Evolutionary conservation across 1,140 invertebrate species (phyloP).

Genomic region (Heliconius himera): DNA sequence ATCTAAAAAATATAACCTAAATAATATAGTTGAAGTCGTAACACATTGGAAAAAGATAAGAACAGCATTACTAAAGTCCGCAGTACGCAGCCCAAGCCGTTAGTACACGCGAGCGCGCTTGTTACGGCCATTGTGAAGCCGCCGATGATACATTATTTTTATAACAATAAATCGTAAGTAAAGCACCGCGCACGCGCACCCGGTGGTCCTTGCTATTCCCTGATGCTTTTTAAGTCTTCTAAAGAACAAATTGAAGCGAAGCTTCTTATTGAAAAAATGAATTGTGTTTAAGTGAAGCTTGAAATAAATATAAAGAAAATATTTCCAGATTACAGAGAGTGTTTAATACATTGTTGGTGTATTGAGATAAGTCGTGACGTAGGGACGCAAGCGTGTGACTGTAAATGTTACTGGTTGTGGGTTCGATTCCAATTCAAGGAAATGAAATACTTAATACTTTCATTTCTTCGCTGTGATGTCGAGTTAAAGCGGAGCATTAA

Average conservation of each 20-base stretch:
- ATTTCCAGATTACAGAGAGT: background rate
- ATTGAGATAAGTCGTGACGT: no score
- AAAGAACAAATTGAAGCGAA: background rate
- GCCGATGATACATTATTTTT: slow-evolving; percentile 81
- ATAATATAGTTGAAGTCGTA: background rate
- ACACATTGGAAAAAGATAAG: background rate
- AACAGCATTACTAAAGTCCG: background rate
- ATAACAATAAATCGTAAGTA: slow-evolving; percentile 80
- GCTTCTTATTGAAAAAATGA: background rate
- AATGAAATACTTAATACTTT: no score
- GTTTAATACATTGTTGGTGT: background rate
- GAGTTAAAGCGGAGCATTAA: no score
- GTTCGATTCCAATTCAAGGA: no score
- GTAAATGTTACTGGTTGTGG: no score
- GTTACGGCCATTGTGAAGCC: slow-evolving; percentile 70
- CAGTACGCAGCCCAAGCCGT: slow-evolving; percentile 32
- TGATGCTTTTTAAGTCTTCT: background rate
- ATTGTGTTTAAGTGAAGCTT: no score
- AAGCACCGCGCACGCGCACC: slow-evolving; percentile 63
- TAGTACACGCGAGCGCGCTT: slow-evolving; percentile 67
- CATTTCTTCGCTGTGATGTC: no score
- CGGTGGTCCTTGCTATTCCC: slow-evolving; percentile 66
- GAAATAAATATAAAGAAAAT: no score
- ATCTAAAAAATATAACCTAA: no score
- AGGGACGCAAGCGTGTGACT: no score